Evolutionary conservation across 2,888 invertebrate species (phyloP).

Genomic region (Eupithecia abbreviata): DNA sequence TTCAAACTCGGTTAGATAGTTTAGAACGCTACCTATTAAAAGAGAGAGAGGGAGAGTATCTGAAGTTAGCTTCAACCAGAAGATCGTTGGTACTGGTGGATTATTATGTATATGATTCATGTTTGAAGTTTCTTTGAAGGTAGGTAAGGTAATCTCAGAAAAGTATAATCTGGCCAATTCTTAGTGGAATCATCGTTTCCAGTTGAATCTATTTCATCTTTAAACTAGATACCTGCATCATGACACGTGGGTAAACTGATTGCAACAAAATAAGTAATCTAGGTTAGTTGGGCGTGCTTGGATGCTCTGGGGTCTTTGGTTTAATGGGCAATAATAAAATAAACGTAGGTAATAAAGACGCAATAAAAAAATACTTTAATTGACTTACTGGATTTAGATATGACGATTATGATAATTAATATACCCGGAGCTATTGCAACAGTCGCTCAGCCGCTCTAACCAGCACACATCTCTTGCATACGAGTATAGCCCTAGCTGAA

Average conservation of each 20-base stretch:
- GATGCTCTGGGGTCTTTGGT: slow-evolving; percentile 38
- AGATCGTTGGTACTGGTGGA: too few species aligned
- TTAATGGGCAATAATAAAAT: slow-evolving; percentile 38
- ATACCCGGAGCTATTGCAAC: background rate
- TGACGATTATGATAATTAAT: background rate
- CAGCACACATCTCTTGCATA: too few species aligned
- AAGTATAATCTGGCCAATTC: too few species aligned
- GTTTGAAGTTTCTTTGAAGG: too few species aligned
- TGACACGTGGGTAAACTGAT: background rate
- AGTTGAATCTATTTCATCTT: too few species aligned
- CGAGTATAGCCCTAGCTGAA: too few species aligned
- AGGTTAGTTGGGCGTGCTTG: slow-evolving; percentile 41
- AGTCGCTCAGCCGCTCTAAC: too few species aligned
- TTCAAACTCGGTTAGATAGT: background rate
- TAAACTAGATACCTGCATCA: background rate
- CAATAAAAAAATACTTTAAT: background rate
- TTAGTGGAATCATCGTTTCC: too few species aligned
- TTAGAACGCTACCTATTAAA: background rate
- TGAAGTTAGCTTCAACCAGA: too few species aligned
- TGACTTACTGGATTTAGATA: background rate
- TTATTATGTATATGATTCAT: too few species aligned
- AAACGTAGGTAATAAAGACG: slow-evolving; percentile 13
- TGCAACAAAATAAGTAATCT: slow-evolving; percentile 27
- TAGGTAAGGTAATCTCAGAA: too few species aligned
- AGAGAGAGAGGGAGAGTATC: too few species aligned